Conservation (phyloP, 2,888 invertebrate species). For the Lypha dubia region DNA sequence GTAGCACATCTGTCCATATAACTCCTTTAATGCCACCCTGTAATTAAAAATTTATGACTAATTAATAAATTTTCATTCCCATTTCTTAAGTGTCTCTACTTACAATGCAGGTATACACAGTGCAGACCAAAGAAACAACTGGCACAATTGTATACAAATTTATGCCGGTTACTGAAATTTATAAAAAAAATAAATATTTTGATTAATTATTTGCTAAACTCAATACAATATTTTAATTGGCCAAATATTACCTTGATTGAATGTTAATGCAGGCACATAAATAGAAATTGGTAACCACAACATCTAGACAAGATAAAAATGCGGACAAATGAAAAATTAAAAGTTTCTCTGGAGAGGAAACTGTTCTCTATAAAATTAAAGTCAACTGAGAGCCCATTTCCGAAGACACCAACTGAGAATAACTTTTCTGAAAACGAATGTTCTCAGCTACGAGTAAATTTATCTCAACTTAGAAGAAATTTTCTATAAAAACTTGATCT, state of each 20-base stretch:
- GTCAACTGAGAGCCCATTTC: neutral
- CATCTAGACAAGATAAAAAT: constrained; percentile 70
- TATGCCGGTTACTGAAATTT: constrained; percentile 85
- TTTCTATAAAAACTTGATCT: neutral
- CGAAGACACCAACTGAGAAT: neutral
- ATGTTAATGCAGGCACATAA: constrained; percentile 90
- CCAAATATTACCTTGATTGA: constrained; percentile 87
- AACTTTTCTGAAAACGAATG: neutral
- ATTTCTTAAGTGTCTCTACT: constrained; percentile 81
- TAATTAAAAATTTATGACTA: neutral
- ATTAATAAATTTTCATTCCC: neutral
- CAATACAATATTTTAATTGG: neutral
- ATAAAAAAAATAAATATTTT: neutral
- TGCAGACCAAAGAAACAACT: constrained; percentile 89
- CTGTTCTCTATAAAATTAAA: too few species aligned
- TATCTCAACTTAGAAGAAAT: neutral
- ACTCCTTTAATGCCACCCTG: constrained; percentile 91
- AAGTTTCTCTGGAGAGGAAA: too few species aligned
- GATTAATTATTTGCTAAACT: neutral
- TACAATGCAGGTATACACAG: constrained; percentile 95
- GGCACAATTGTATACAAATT: constrained; percentile 91
- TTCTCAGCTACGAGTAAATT: neutral
- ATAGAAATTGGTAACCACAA: constrained; percentile 84
- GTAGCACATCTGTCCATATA: constrained; percentile 92
- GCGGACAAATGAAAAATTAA: neutral